Base-by-base conservation (phyloP, 2,797 vertebrate genomes). In the Cyclura pinguis region DNA sequence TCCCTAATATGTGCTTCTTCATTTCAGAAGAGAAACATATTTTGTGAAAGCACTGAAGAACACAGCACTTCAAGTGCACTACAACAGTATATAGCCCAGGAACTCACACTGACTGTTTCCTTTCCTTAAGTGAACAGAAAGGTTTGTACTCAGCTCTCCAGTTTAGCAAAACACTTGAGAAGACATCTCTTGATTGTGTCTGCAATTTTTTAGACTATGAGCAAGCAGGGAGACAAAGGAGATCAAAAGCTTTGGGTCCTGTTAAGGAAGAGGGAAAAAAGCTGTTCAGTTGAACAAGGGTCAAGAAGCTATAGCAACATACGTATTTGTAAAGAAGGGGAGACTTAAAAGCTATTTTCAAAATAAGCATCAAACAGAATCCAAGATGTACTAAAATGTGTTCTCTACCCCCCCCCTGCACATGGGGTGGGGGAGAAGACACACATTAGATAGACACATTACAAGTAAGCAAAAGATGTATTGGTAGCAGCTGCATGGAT, bases 121-220 rank as follows among this genome's bases (percentile, higher is more conserved):
- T 92, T 94, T 96, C 96, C 93, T 96, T 94, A 96, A 95, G 69
- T 94, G 91, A 96, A 96, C 96, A 96, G 95, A 95, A 94, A 38
- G 27, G n/a, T 91, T 93, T 96, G 96, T 96, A 92, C 92, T 96
- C 94, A 92, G 93, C 91, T 95, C 50, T 84, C 89, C 95, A 97
- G 95, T 95, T 95, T 94, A 88, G 38, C 91, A 84, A 78, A 94
- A 95, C 93, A 91, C 92, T 89, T 92, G 94, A 94, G 94, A 93
- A 93, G 90, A 92, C 92, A 92, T 91, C 95, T 81, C 95, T 96
- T 92, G 87, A 93, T 90, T 92, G 93, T 86, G 90, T 94, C 92
- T 96, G 95, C 94, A 95, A 52, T 92, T 94, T 95, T 92, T 86
- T 88, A 91, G 92, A 67, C 94, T 86, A 35, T 67, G 94, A 96